Evolutionary conservation across 2,113 vertebrate species (phyloP), one percentile per base, ranked within the genome.

Genomic region (Rhinoptilus africanus): DNA sequence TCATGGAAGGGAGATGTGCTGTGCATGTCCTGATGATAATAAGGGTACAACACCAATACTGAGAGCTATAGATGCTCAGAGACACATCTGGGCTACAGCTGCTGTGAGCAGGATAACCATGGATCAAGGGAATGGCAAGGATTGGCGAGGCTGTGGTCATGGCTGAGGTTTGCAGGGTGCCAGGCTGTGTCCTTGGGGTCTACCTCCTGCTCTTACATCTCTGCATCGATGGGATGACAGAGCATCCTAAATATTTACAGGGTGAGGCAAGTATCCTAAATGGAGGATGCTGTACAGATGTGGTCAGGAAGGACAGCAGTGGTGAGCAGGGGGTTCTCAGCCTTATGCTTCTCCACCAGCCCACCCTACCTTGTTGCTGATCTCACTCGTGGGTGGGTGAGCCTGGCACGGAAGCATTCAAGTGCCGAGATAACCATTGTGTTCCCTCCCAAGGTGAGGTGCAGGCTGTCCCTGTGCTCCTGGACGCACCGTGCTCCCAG

Each of bases 391-490:
- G 14, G 30, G 7, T 19, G 30, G n/a, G 12, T 37, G 60, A 71
- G 37, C 10, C 16, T 67, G 43, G 12, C 11, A 22, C 8, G 63
- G 63, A 28, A 41, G 9, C 8, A 23, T 12, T 9, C 7, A 13
- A 60, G 45, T 41, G 54, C 77, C 48, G 26, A 43, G 76, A 17
- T 12, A 8, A 74, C 30, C 10, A 4, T 27, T 3, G 4, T 43
- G 8, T 71, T 59, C 56, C 30, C 45, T 39, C 21, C 60, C 30
- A 8, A 32, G 35, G 16, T 13, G 64, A 75, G 43, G 77, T 39
- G 35, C 43, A 5, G 0, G 0, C 48, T 41, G 17, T 56, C n/a
- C 69, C 66, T 45, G 1, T 14, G 57, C 28, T 75, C 54, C 56
- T 39, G 67, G 79, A 54, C 54, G 50, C 7, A 4, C 41, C 0